Evolutionary conservation across 2,888 invertebrate genomes (phyloP), one percentile per base, ranked within the genome.

Genomic region (Branchipolynoe longqiensis): DNA sequence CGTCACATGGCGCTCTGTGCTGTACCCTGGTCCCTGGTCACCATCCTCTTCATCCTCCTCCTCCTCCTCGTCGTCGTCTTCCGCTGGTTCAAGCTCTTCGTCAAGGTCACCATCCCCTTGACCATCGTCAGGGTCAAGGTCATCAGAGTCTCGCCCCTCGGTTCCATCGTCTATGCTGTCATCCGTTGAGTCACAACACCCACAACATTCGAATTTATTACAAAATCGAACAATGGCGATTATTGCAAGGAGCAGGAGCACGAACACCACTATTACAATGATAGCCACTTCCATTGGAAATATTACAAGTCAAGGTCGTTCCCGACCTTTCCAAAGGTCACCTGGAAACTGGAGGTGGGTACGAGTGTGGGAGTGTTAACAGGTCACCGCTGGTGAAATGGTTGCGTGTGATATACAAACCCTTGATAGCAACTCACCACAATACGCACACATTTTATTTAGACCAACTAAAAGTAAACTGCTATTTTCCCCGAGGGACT

Each of bases 261-360:
- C 83, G 38, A 85, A 85, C 38, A 83, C 85, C 25, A 85, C 85
- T n/a, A 85, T 85, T 8, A 85, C 85, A 48, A 85, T 78, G 36
- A 85, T 85, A 33, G 85, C 85, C 56, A 85, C 83, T 73, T 85
- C 85, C 85, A 85, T 85, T n/a, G 28, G 38, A n/a, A n/a, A n/a
- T n/a, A n/a, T n/a, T n/a, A n/a, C n/a, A n/a, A n/a, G n/a, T n/a
- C 48, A 48, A 48, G 48, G 48, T 48, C 48, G 48, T 48, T 18
- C 18, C 48, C 48, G 48, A 48, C 48, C 48, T n/a, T n/a, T n/a
- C n/a, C n/a, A n/a, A n/a, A n/a, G n/a, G n/a, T n/a, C n/a, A n/a
- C n/a, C n/a, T n/a, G n/a, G n/a, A n/a, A n/a, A n/a, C n/a, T n/a
- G n/a, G n/a, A n/a, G n/a, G n/a, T n/a, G n/a, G n/a, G n/a, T n/a